Conservation (phyloP, 2,797 vertebrate species). For the Molossus molossus region DNA sequence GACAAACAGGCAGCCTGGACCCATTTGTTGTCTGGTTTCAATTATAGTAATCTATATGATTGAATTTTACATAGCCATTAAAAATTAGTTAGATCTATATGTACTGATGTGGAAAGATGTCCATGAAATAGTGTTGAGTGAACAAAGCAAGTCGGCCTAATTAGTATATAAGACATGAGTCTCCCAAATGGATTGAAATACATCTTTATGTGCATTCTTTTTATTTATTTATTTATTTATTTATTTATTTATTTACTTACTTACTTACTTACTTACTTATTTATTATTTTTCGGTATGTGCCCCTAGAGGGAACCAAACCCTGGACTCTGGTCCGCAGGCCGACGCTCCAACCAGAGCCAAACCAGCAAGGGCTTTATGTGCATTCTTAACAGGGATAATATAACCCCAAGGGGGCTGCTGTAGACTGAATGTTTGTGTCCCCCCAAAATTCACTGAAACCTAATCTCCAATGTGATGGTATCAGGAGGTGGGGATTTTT, state of each 20-base stretch:
- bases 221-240: too few species aligned
- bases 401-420: background rate
- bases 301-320: too few species aligned
- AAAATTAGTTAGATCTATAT: background rate
- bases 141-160: slow-evolving; percentile 15
- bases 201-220: background rate
- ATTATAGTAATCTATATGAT: background rate
- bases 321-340: too few species aligned
- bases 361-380: too few species aligned
- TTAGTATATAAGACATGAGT: background rate
- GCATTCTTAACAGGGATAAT: background rate
- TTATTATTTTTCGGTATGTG: too few species aligned
- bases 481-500: background rate
- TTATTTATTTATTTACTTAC: too few species aligned
- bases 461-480: background rate
- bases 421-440: background rate
- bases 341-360: too few species aligned
- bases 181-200: background rate
- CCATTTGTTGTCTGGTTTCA: too few species aligned
- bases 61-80: slow-evolving; percentile 30
- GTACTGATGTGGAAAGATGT: background rate
- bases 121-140: background rate
- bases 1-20: too few species aligned
- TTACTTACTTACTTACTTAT: too few species aligned
- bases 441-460: background rate